These are phyloP conservation scores for Percopsis omiscomaycus DNA, from an alignment of 2,797 vertebrate genomes.

Conservation along the genomic window DNA sequence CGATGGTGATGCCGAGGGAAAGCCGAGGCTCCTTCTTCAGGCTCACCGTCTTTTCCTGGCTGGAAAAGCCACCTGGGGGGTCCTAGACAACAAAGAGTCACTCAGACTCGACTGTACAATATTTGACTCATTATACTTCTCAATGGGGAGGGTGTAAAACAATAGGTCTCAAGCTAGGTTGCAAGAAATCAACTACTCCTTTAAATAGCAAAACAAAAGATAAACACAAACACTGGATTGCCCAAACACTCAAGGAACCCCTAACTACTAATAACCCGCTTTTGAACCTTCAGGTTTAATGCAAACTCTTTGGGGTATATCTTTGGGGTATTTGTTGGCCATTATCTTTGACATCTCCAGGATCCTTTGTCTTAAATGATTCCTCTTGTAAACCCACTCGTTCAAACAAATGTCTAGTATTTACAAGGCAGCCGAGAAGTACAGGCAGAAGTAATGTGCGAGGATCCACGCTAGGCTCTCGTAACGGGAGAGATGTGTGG, in stretches of 20 bases:
- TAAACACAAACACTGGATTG: no score
- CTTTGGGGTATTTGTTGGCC: background rate
- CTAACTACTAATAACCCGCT: background rate
- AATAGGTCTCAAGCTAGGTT: no score
- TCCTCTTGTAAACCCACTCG: conserved; percentile 58
- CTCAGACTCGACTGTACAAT: background rate
- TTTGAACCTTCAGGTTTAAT: conserved; percentile 5
- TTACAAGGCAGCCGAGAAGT: conserved; percentile 67
- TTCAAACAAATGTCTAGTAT: conserved; percentile 78
- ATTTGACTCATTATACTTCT: background rate
- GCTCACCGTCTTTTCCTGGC: conserved; percentile 86
- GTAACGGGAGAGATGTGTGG: conserved; percentile 75
- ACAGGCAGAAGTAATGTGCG: conserved; percentile 62
- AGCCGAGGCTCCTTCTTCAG: conserved; percentile 90
- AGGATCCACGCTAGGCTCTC: conserved; percentile 68
- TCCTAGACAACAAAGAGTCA: conserved; percentile 70
- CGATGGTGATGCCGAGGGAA: conserved; percentile 92
- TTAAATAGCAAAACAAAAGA: no score
- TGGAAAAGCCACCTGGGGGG: conserved; percentile 83
- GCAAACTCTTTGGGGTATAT: background rate
- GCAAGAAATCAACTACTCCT: no score
- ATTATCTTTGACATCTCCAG: conserved; percentile 21
- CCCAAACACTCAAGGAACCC: no score
- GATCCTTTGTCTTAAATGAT: conserved; percentile 49
- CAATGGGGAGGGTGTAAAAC: background rate